Conservation (phyloP, 2,113 vertebrate genomes). For the Urocitellus parryii region DNA sequence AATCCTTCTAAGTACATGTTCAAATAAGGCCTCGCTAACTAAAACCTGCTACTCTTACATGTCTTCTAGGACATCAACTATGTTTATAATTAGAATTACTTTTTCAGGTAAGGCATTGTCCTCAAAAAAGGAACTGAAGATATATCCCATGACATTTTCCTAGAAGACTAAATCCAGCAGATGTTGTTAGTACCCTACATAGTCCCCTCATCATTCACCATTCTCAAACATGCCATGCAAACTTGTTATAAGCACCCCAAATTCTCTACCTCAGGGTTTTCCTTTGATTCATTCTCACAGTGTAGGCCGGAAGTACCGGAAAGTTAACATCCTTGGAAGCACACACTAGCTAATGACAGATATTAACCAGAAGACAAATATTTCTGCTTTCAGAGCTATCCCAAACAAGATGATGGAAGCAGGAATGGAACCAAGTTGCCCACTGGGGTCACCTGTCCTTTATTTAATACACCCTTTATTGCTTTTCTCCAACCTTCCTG, state of each 20-base stretch:
- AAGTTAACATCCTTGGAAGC: not conserved
- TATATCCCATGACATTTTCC: not conserved
- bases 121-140: conserved; percentile 41
- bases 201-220: not conserved
- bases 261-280: not conserved
- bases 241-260: not conserved
- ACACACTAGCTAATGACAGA: conserved; percentile 4
- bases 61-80: not conserved
- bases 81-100: conserved; percentile 2
- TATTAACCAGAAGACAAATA: conserved; percentile 1
- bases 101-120: conserved; percentile 7
- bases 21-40: not conserved
- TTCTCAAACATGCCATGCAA: not conserved
- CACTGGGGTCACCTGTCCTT: not conserved
- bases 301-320: not conserved
- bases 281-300: conserved; percentile 3
- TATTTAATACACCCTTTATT: not conserved
- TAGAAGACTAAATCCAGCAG: not conserved
- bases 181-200: not conserved
- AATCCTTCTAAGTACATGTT: conserved; percentile 11
- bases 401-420: not conserved
- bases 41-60: conserved; percentile 29
- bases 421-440: not conserved
- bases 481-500: not conserved
- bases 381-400: not conserved